Evolutionary conservation across 2,888 invertebrate species (phyloP).

Genomic region (Unio pictorum): DNA sequence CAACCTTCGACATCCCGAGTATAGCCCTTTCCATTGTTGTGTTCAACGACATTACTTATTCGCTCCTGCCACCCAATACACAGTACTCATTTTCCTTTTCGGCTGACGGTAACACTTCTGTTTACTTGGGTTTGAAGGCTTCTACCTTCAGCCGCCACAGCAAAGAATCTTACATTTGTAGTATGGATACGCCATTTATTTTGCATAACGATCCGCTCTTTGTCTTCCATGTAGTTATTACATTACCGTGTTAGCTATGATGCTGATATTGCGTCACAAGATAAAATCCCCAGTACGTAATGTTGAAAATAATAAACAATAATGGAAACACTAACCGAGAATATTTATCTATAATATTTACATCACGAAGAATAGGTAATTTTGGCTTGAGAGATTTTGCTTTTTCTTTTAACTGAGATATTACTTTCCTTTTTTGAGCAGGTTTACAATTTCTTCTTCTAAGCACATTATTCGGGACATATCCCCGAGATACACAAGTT

Average conservation of each 20-base stretch:
- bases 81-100: too few relatives aligned
- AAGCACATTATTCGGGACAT: conserved; percentile 50
- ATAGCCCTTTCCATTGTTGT: too few relatives aligned
- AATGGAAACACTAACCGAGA: conserved; percentile 96
- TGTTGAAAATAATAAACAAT: conserved; percentile 94
- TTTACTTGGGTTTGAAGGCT: too few relatives aligned
- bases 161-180: too few relatives aligned
- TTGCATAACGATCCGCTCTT: too few relatives aligned
- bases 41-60: too few relatives aligned
- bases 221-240: too few relatives aligned
- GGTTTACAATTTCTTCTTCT: conserved; percentile 48
- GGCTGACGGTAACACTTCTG: too few relatives aligned
- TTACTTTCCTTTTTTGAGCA: conserved; percentile 47
- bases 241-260: conserved; percentile 10
- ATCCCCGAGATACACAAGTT: conserved; percentile 58
- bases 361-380: conserved; percentile 82
- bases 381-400: conserved; percentile 62
- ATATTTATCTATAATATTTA: conserved; percentile 98
- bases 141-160: too few relatives aligned
- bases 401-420: conserved; percentile 58
- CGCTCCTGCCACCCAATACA: too few relatives aligned
- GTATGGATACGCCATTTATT: too few relatives aligned
- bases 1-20: too few relatives aligned
- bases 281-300: conserved; percentile 92
- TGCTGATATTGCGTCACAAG: conserved; percentile 44